Conservation (phyloP, 2,888 invertebrate species). For the Cantharis rufa region DNA sequence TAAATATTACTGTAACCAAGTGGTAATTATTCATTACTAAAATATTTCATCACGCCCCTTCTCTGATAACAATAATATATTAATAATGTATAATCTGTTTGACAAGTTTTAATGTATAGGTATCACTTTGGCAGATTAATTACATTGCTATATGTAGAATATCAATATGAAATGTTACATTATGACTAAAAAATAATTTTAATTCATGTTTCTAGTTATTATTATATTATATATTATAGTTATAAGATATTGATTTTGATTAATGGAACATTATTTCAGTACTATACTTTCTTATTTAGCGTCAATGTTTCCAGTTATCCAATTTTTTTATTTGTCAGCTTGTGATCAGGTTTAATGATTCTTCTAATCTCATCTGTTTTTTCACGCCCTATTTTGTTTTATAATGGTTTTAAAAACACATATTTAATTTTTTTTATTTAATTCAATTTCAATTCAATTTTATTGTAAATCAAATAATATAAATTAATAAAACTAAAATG, state of each 20-base stretch:
- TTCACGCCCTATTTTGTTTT: no score
- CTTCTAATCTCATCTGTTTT: no score
- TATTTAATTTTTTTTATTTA: no score
- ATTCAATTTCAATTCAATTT: no score
- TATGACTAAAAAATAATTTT: neutral
- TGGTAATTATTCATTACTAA: neutral
- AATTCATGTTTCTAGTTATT: neutral
- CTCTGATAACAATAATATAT: neutral
- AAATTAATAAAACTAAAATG: no score
- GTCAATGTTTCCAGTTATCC: neutral
- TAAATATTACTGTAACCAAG: neutral
- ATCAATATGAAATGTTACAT: neutral
- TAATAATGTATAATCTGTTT: neutral
- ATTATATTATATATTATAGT: no score
- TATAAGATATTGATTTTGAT: neutral
- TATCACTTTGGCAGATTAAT: neutral
- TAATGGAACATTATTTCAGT: neutral
- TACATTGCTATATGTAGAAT: neutral
- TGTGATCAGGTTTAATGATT: no score
- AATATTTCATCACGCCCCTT: neutral
- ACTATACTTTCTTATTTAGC: neutral
- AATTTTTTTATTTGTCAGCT: neutral
- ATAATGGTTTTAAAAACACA: no score
- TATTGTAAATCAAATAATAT: no score
- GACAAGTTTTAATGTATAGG: neutral